Evolutionary conservation across 2,113 vertebrate species (phyloP).

Genomic region (Crotalus viridis): DNA sequence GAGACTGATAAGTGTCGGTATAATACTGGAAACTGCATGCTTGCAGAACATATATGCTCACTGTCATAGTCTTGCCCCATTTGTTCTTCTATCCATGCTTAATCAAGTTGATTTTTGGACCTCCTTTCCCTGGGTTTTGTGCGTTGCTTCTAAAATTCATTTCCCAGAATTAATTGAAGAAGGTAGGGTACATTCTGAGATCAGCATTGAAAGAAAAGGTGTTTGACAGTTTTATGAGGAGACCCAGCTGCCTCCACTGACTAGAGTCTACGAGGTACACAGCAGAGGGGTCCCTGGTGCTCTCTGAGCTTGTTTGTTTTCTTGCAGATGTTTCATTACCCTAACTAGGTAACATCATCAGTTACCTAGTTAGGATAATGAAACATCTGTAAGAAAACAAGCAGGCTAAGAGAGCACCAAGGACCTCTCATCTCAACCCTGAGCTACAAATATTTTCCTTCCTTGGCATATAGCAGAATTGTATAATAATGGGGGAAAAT

Average conservation of each 20-base stretch:
- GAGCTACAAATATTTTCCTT: too few relatives aligned
- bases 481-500: not conserved
- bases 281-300: not conserved
- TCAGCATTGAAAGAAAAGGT: not conserved
- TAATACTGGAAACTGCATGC: not conserved
- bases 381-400: too few relatives aligned
- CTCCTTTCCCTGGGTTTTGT: not conserved
- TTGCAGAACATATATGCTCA: not conserved
- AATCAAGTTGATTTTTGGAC: not conserved
- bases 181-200: not conserved
- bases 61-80: not conserved
- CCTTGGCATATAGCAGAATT: not conserved
- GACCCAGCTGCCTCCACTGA: not conserved
- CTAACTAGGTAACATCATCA: too few relatives aligned
- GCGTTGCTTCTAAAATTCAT: not conserved
- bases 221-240: not conserved
- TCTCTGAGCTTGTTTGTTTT: too few relatives aligned
- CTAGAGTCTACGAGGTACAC: not conserved
- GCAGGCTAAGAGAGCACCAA: too few relatives aligned
- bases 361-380: too few relatives aligned
- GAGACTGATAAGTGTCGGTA: not conserved
- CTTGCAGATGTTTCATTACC: too few relatives aligned
- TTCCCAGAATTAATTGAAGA: not conserved
- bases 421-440: too few relatives aligned
- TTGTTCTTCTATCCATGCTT: not conserved